Conservation (phyloP, 2,888 invertebrate genomes). For the Teleogryllus oceanicus region DNA sequence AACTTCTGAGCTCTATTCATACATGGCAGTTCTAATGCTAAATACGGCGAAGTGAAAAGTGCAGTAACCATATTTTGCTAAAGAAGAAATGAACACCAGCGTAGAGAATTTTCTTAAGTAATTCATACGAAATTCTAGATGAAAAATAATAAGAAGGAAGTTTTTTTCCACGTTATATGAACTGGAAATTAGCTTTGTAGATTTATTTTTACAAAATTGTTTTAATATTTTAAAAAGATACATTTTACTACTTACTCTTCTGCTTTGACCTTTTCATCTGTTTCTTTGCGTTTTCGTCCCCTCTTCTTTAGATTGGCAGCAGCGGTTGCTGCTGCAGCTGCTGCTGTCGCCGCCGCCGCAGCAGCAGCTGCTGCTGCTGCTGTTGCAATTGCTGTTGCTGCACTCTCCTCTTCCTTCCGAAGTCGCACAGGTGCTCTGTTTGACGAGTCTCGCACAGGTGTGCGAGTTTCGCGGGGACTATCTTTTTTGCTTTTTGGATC, state of each 20-base stretch:
- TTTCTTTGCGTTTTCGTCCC: constrained; percentile 48
- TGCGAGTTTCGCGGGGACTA: constrained; percentile 39
- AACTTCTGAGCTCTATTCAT: too few relatives aligned
- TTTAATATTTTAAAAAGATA: neutral
- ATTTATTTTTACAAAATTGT: neutral
- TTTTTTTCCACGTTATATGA: neutral
- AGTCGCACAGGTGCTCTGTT: neutral
- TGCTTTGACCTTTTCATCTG: constrained; percentile 44
- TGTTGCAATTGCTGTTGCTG: too few relatives aligned
- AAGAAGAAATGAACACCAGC: too few relatives aligned
- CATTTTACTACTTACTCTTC: constrained; percentile 39
- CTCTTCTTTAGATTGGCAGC: constrained; percentile 40
- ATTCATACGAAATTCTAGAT: too few relatives aligned
- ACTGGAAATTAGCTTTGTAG: too few relatives aligned
- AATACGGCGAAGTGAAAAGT: too few relatives aligned
- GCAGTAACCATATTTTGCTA: too few relatives aligned
- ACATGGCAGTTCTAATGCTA: too few relatives aligned
- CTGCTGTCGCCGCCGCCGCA: constrained; percentile 19
- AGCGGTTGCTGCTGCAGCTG: neutral
- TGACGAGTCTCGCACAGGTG: constrained; percentile 24
- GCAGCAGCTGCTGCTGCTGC: neutral
- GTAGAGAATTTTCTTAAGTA: too few relatives aligned
- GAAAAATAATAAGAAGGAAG: too few relatives aligned
- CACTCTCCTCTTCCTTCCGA: constrained; percentile 41
- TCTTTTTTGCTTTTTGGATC: constrained; percentile 38